Base-by-base conservation (phyloP, 2,888 invertebrate species). In the Idaea dimidiata region DNA sequence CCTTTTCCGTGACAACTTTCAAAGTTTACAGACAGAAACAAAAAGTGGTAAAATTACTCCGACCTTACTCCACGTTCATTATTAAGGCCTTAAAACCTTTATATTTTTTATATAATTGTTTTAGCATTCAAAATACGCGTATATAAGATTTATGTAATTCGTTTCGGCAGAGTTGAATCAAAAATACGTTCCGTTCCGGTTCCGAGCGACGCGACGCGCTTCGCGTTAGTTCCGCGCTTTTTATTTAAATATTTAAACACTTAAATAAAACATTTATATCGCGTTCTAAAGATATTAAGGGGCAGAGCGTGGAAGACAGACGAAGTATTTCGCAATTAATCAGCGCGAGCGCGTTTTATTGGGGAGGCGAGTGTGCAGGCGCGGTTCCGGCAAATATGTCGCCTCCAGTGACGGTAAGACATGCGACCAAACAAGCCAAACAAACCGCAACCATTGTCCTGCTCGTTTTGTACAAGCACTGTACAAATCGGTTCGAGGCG, bases 301-400 rank as follows among this genome's bases (percentile, higher is more conserved):
- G 70, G 74, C 75, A 73, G 66, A 67, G 69, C 79, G 77, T 79
- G 77, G 73, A 77, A 71, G 76, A 43, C 43, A 43, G 43, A 43
- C 43, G 43, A 43, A 43, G 43, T 43, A 43, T 43, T 43, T 76
- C 78, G 84, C 82, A 81, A 88, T 89, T 84, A 87, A 89, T 88
- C 86, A 86, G 84, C 72, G 78, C 81, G 85, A 87, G 81, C 84
- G 43, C 56, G 88, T 87, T 89, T 89, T 89, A 89, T 88, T 88
- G 80, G 79, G 74, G 72, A 75, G 74, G 71, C 75, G 76, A 69
- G 75, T 68, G 73, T 73, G 75, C 77, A 67, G 67, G 72, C 77
- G 77, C 77, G 79, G 88, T 86, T 85, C 83, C 84, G 87, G 80
- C 81, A 82, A 77, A 84, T 86, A 74, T 77, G 77, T 86, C 84